phyloP scores from a whole-genome alignment of 2,888 invertebrate genomes.

The Ectobius pallidus region DNA sequence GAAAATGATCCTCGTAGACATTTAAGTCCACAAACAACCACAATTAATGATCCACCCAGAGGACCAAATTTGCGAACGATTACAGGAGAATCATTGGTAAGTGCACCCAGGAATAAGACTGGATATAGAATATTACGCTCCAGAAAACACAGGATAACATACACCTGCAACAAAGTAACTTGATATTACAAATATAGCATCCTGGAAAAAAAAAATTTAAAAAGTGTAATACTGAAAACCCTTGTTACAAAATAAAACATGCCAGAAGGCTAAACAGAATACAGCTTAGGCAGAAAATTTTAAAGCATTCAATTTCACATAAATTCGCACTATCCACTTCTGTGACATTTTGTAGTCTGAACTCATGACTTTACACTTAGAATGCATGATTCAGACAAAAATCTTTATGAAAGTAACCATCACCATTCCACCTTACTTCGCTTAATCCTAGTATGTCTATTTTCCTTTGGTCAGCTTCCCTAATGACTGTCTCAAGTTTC shows the following conservation, averaged over 20 bases:
- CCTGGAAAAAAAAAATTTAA: neutral
- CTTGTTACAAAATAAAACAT: neutral
- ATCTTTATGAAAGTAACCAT: no score
- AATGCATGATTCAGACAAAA: no score
- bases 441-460: no score
- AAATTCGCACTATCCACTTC: no score
- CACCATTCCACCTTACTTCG: no score
- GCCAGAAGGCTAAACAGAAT: neutral
- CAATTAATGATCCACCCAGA: constrained; percentile 77
- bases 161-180: constrained; percentile 61
- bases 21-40: constrained; percentile 87
- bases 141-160: constrained; percentile 86
- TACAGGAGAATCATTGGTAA: constrained; percentile 82
- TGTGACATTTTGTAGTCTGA: no score
- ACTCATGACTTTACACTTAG: no score
- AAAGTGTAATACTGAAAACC: neutral
- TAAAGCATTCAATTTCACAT: no score
- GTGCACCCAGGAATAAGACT: constrained; percentile 84
- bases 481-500: no score
- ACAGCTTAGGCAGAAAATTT: no score
- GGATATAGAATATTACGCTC: constrained; percentile 94
- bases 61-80: constrained; percentile 81
- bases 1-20: constrained; percentile 89
- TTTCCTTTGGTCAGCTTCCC: no score
- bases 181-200: constrained; percentile 3